These are phyloP conservation scores for Arnoldichthys spilopterus DNA, from an alignment of 2,797 vertebrate genomes.

Conservation along the genomic window DNA sequence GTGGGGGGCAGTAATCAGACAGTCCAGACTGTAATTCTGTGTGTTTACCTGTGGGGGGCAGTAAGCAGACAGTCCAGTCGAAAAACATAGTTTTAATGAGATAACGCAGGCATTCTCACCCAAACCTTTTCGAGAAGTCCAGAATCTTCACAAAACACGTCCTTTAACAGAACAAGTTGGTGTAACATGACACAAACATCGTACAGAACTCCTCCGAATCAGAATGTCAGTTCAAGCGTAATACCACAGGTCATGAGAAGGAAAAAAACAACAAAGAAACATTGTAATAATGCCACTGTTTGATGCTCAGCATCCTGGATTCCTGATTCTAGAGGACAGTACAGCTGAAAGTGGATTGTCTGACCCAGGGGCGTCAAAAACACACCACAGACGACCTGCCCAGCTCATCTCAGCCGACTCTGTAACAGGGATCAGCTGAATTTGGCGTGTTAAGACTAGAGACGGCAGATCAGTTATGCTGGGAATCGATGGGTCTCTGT, in stretches of 20 bases:
- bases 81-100: slow-evolving; percentile 85
- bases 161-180: slow-evolving; percentile 71
- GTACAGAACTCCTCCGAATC: slow-evolving; percentile 72
- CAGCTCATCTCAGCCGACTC: too few relatives aligned
- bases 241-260: slow-evolving; percentile 73
- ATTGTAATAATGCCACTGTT: slow-evolving; percentile 72
- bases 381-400: neutral
- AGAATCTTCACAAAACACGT: slow-evolving; percentile 68
- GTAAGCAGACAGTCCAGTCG: too few relatives aligned
- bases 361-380: slow-evolving; percentile 5
- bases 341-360: slow-evolving; percentile 65
- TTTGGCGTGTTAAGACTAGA: too few relatives aligned
- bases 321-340: slow-evolving; percentile 72
- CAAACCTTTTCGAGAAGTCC: slow-evolving; percentile 64
- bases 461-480: too few relatives aligned
- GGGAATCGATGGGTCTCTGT: too few relatives aligned
- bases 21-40: too few relatives aligned
- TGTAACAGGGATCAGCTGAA: too few relatives aligned
- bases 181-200: slow-evolving; percentile 70
- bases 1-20: too few relatives aligned
- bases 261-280: slow-evolving; percentile 65
- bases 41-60: too few relatives aligned
- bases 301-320: slow-evolving; percentile 80
- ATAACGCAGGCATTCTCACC: slow-evolving; percentile 79
- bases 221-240: slow-evolving; percentile 64